Percentiles rank a stretch among this genome's conserved stretches.
These are phyloP conservation scores for Hyperoplus lanceolatus DNA, from an alignment of 2,797 vertebrate genomes.

Conservation along the genomic window DNA sequence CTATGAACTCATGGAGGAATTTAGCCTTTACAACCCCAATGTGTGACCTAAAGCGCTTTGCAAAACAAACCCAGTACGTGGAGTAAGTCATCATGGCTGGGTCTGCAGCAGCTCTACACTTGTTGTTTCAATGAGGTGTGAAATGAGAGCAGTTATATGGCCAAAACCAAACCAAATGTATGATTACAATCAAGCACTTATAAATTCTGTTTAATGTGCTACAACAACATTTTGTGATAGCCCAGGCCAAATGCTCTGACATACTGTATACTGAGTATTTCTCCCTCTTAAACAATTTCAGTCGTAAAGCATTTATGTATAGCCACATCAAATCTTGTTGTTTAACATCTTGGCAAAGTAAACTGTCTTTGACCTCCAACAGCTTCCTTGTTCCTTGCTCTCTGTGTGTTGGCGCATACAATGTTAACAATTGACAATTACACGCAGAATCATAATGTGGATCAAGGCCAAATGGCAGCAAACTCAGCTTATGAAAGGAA, in stretches of 20 bases:
- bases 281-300: conserved; percentile 36
- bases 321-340: conserved; percentile 26
- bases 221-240: conserved; percentile 32
- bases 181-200: conserved; percentile 38
- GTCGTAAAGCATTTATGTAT: conserved; percentile 44
- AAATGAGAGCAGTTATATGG: conserved; percentile 10
- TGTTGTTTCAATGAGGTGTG: conserved; percentile 55
- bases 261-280: conserved; percentile 22
- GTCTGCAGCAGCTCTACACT: conserved; percentile 52
- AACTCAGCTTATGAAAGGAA: conserved; percentile 24
- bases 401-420: conserved; percentile 3
- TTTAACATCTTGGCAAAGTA: conserved; percentile 49
- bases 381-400: conserved; percentile 17
- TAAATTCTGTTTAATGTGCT: conserved; percentile 57
- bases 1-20: conserved; percentile 61
- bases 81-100: conserved; percentile 58
- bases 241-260: conserved; percentile 4
- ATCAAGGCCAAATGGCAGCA: conserved; percentile 43
- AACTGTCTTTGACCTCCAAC: conserved; percentile 38
- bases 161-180: conserved; percentile 53
- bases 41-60: conserved; percentile 67
- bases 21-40: conserved; percentile 39
- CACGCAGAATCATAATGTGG: conserved; percentile 40
- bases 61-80: conserved; percentile 71
- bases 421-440: conserved; percentile 55